phyloP scores from a whole-genome alignment of 1,140 invertebrate species.

The Papilio machaon region DNA sequence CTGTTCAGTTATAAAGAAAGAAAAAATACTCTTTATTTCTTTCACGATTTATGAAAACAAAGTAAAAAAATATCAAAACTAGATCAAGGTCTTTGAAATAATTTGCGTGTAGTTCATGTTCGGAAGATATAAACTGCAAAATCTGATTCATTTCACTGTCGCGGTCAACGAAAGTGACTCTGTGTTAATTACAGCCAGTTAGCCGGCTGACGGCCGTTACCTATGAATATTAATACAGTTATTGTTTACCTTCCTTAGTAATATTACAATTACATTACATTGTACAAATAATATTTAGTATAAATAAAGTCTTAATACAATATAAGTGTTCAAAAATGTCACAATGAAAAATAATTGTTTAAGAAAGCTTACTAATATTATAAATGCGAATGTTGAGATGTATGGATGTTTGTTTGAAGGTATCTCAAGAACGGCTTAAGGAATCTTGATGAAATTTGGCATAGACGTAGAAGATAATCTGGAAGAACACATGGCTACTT shows the following conservation, averaged over 20 bases:
- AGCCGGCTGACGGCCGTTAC: background rate
- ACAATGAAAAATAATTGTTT: no score
- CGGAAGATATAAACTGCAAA: background rate
- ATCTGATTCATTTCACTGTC: conserved; percentile 33
- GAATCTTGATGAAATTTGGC: no score
- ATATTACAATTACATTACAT: conserved; percentile 37
- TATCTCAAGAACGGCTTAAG: no score
- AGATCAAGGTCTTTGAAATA: conserved; percentile 27
- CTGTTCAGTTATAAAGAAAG: no score
- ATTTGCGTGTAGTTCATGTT: conserved; percentile 9
- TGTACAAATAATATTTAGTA: background rate
- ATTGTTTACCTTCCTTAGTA: conserved; percentile 45
- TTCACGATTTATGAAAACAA: background rate
- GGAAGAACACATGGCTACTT: no score
- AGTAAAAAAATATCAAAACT: background rate
- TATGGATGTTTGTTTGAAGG: no score
- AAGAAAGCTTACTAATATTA: no score
- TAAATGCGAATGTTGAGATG: no score
- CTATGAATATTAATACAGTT: conserved; percentile 40
- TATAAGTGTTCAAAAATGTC: no score
- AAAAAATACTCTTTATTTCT: background rate
- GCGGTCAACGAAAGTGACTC: conserved; percentile 33
- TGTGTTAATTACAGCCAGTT: conserved; percentile 42
- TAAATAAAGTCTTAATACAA: background rate
- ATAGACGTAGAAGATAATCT: no score